phyloP scores from a whole-genome alignment of 2,113 vertebrate species.

The Numida meleagris region DNA sequence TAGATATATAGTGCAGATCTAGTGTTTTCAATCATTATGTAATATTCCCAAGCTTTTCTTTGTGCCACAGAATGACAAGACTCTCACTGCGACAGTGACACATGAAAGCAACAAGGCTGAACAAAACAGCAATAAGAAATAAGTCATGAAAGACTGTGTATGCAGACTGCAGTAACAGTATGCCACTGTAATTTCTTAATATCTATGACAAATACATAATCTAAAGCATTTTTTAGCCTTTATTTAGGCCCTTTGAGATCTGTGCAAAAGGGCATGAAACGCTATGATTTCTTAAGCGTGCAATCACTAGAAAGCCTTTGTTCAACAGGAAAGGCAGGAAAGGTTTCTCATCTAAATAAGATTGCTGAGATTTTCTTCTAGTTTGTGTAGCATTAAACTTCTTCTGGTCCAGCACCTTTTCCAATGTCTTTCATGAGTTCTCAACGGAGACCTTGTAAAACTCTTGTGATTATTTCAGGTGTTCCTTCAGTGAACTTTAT shows the following conservation, averaged over 20 bases:
- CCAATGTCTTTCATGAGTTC: neutral
- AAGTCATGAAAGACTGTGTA: neutral
- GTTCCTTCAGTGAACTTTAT: neutral
- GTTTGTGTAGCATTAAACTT: neutral
- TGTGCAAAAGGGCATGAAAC: neutral
- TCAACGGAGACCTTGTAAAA: neutral
- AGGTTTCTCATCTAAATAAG: rapidly evolving
- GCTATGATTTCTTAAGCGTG: neutral
- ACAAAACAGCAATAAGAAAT: neutral
- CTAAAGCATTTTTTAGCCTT: neutral
- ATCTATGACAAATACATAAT: neutral
- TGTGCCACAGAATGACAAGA: neutral
- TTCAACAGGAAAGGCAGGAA: too few species aligned
- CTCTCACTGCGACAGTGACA: neutral
- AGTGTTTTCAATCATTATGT: neutral
- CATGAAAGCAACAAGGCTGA: neutral
- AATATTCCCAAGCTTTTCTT: neutral
- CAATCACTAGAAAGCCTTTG: neutral
- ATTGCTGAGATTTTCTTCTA: neutral
- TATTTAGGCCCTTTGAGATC: neutral
- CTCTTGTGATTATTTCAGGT: neutral
- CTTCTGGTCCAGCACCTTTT: neutral
- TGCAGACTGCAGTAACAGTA: neutral
- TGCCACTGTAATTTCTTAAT: neutral
- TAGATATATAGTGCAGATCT: neutral